These are phyloP conservation scores for Desmodus rotundus DNA, from an alignment of 2,113 vertebrate species.

Conservation along the genomic window DNA sequence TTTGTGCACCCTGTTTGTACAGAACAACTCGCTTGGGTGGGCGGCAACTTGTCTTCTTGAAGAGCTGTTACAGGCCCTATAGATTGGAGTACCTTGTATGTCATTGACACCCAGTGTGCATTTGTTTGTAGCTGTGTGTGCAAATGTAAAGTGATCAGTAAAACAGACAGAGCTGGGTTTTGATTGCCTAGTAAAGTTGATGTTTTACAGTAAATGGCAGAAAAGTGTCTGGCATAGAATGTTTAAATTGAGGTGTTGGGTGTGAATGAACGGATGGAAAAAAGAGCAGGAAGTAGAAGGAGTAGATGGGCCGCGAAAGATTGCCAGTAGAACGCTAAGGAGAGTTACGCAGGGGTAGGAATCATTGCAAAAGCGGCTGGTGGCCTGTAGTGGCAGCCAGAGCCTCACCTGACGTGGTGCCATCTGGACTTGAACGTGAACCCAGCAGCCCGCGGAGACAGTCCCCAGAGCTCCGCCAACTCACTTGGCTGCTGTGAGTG, in stretches of 20 bases:
- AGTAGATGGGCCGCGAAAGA: not conserved
- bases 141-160: not conserved
- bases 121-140: not conserved
- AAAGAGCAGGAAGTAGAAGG: not conserved
- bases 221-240: not conserved
- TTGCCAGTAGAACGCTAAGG: too few relatives aligned
- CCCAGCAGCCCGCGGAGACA: not conserved
- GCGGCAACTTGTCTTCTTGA: not conserved
- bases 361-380: not conserved
- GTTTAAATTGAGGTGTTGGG: not conserved
- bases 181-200: not conserved
- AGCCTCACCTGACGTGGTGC: not conserved
- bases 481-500: not conserved
- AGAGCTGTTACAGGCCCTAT: not conserved
- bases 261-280: not conserved
- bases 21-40: not conserved
- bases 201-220: not conserved
- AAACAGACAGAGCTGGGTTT: not conserved
- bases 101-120: not conserved
- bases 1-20: not conserved
- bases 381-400: not conserved
- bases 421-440: not conserved
- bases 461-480: not conserved
- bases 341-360: not conserved
- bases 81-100: not conserved